Percentiles rank a stretch among this genome's conserved stretches.
phyloP scores from a whole-genome alignment of 2,888 invertebrate genomes.

The Metopia argyrocephala region DNA sequence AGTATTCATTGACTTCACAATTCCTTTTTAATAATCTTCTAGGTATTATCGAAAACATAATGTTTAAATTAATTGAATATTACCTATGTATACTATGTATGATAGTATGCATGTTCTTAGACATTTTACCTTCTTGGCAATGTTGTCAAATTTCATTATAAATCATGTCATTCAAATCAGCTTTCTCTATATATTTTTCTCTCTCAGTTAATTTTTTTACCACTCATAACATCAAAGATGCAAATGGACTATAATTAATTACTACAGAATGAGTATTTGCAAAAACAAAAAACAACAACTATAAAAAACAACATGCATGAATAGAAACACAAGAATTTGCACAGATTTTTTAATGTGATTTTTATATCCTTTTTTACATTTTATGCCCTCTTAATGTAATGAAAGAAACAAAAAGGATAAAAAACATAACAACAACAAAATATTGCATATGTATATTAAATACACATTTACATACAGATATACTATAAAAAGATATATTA shows the following conservation, averaged over 20 bases:
- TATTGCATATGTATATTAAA: conserved; percentile 14
- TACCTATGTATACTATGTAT: too few relatives aligned
- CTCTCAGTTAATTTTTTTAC: background rate
- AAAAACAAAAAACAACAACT: conserved; percentile 12
- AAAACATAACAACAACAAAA: conserved; percentile 32
- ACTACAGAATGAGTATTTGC: conserved; percentile 15
- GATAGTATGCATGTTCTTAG: background rate
- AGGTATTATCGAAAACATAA: too few relatives aligned
- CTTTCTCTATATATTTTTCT: background rate
- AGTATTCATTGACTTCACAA: too few relatives aligned
- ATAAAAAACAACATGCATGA: conserved; percentile 5
- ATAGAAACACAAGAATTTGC: conserved; percentile 36
- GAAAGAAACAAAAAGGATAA: conserved; percentile 34
- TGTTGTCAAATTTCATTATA: conserved; percentile 30
- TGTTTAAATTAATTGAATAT: too few relatives aligned
- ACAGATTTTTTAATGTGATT: conserved; percentile 18
- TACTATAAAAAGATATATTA: background rate
- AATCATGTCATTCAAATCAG: conserved; percentile 31
- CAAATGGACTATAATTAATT: conserved; percentile 36
- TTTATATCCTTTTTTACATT: background rate
- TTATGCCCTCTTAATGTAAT: conserved; percentile 30
- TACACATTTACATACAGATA: too few relatives aligned
- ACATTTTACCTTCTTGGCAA: background rate
- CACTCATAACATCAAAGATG: conserved; percentile 6
- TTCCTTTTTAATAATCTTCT: too few relatives aligned